phyloP scores from a whole-genome alignment of 2,888 invertebrate species.

The Halocaridina rubra region DNA sequence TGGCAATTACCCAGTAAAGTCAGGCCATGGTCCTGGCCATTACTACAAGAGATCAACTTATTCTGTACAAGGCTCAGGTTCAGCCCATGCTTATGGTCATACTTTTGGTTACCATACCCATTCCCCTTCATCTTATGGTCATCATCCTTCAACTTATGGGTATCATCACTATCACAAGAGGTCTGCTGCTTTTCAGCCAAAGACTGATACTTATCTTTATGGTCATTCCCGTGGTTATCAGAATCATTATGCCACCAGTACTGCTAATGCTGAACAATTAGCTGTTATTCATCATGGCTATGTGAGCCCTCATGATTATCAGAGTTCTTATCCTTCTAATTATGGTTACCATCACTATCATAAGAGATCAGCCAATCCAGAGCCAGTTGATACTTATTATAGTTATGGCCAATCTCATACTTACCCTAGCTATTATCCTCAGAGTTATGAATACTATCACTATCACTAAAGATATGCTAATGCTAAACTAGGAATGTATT shows the following conservation, averaged over 20 bases:
- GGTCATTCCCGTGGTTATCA: too few species aligned
- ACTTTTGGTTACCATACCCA: not conserved
- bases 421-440: not conserved
- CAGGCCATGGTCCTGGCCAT: not conserved
- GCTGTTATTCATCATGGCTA: not conserved
- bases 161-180: not conserved
- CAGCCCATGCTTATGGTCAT: not conserved
- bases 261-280: too few species aligned
- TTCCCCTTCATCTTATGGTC: not conserved
- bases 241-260: too few species aligned
- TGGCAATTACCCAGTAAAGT: not conserved
- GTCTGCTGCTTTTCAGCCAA: not conserved
- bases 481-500: too few species aligned
- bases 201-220: not conserved
- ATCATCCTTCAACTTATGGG: too few species aligned
- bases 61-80: not conserved
- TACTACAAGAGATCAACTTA: not conserved
- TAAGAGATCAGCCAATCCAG: constrained; percentile 3
- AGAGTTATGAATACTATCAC: too few species aligned
- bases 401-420: too few species aligned
- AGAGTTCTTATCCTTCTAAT: not conserved
- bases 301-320: not conserved
- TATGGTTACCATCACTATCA: not conserved
- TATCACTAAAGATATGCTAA: not conserved
- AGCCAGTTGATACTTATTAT: not conserved